These are phyloP conservation scores for Coelopa frigida DNA, from an alignment of 1,140 invertebrate species.

Conservation along the genomic window DNA sequence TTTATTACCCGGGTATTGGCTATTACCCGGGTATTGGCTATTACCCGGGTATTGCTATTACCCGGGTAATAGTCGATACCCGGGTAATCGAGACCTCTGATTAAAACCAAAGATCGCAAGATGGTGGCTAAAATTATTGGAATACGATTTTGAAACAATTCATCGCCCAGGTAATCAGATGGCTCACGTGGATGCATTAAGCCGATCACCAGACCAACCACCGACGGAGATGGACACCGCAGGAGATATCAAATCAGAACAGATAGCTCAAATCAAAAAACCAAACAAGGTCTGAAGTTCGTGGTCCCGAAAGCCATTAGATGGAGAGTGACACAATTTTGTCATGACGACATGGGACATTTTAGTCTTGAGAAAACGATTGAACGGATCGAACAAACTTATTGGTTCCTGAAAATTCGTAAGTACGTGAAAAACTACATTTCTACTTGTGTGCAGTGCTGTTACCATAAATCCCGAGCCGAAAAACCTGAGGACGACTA, in stretches of 20 bases:
- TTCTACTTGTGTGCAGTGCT: slow-evolving; percentile 23
- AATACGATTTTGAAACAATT: slow-evolving; percentile 24
- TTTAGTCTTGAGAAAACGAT: slow-evolving; percentile 21
- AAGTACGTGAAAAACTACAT: slow-evolving; percentile 20
- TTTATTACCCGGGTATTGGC: too few species aligned
- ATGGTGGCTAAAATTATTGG: slow-evolving; percentile 24
- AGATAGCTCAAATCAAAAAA: too few species aligned
- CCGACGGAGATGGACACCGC: too few species aligned
- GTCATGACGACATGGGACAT: slow-evolving; percentile 27
- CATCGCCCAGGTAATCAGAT: slow-evolving; percentile 19
- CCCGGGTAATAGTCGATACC: too few species aligned
- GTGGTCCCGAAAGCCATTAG: slow-evolving; percentile 11
- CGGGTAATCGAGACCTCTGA: too few species aligned
- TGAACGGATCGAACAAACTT: slow-evolving; percentile 15
- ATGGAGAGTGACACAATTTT: slow-evolving; percentile 8
- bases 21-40: too few species aligned
- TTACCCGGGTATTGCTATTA: too few species aligned
- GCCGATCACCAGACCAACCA: too few species aligned
- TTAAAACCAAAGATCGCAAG: slow-evolving; percentile 27
- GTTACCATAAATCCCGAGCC: slow-evolving; percentile 16
- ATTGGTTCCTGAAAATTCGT: slow-evolving; percentile 28
- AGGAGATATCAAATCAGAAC: too few species aligned
- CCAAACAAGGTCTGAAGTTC: too few species aligned
- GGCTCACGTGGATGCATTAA: slow-evolving; percentile 32
- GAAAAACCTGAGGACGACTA: slow-evolving; percentile 23